Evolutionary conservation across 2,888 invertebrate species (phyloP).

Genomic region (Alcis repandata): DNA sequence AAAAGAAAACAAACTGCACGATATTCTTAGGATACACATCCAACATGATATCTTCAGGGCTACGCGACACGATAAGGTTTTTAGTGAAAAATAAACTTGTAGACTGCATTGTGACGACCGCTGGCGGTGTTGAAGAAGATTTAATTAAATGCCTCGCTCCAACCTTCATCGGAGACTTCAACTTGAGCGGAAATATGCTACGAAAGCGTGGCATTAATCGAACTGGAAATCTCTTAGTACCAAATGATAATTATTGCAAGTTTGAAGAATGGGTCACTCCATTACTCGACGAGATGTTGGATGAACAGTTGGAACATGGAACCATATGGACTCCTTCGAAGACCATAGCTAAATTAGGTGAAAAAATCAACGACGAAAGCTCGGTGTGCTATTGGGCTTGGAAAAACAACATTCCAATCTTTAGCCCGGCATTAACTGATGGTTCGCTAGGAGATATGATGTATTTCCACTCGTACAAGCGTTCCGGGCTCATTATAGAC

Average conservation of each 20-base stretch:
- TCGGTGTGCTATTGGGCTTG: slow-evolving; percentile 99
- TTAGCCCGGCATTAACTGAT: slow-evolving; percentile 98
- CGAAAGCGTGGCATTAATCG: slow-evolving; percentile 95
- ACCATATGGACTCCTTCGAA: slow-evolving; percentile 94
- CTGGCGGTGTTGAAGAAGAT: slow-evolving; percentile 99
- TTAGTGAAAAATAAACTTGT: slow-evolving; percentile 89
- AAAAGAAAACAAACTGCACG: slow-evolving; percentile 93
- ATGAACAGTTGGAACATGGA: slow-evolving; percentile 92
- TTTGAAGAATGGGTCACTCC: slow-evolving; percentile 99
- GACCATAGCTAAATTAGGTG: slow-evolving; percentile 91
- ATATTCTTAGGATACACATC: slow-evolving; percentile 99
- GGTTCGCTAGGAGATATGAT: slow-evolving; percentile 99
- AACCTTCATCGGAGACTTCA: slow-evolving; percentile 97
- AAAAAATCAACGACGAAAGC: slow-evolving; percentile 94
- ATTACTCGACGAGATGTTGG: slow-evolving; percentile 94
- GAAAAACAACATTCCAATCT: slow-evolving; percentile 98
- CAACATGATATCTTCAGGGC: slow-evolving; percentile 97
- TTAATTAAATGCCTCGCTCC: slow-evolving; percentile 99
- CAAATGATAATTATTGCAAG: slow-evolving; percentile 98
- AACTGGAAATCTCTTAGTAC: slow-evolving; percentile 96
- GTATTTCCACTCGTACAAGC: slow-evolving; percentile 98
- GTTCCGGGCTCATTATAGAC: slow-evolving; percentile 97
- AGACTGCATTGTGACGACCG: slow-evolving; percentile 98
- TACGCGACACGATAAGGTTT: slow-evolving; percentile 96
- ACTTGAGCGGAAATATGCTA: slow-evolving; percentile 92